These are phyloP conservation scores for Caenorhabditis auriculariae DNA, from an alignment of 2,888 invertebrate genomes.

Conservation along the genomic window DNA sequence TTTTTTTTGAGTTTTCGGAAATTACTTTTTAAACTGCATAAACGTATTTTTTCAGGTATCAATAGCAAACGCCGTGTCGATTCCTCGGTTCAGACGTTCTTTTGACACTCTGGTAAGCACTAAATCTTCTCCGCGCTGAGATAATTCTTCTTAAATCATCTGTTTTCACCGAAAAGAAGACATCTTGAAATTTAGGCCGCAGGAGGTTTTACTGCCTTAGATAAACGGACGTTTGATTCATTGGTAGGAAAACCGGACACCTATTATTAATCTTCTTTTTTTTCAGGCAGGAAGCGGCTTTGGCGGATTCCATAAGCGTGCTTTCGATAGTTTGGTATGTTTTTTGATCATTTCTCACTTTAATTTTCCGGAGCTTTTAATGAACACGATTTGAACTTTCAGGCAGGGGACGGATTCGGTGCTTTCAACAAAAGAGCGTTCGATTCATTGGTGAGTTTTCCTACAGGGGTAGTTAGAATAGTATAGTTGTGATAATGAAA, in stretches of 20 bases:
- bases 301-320: constrained; percentile 34
- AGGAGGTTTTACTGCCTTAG: constrained; percentile 23
- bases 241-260: constrained; percentile 7
- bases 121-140: no score
- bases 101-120: no score
- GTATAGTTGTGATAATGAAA: no score
- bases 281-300: constrained; percentile 21
- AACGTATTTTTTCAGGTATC: no score
- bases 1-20: no score
- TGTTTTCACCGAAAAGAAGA: not conserved
- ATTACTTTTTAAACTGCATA: no score
- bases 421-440: constrained; percentile 22
- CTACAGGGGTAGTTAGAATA: no score
- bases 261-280: not conserved
- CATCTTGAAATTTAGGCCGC: constrained; percentile 11
- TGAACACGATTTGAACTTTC: no score
- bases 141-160: no score
- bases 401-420: constrained; percentile 26
- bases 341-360: not conserved
- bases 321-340: constrained; percentile 36
- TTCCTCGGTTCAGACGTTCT: no score
- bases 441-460: not conserved
- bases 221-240: constrained; percentile 30
- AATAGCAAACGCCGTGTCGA: no score
- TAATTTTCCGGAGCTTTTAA: no score